These are phyloP conservation scores for Eira barbara DNA, from an alignment of 2,113 vertebrate species.

Conservation along the genomic window DNA sequence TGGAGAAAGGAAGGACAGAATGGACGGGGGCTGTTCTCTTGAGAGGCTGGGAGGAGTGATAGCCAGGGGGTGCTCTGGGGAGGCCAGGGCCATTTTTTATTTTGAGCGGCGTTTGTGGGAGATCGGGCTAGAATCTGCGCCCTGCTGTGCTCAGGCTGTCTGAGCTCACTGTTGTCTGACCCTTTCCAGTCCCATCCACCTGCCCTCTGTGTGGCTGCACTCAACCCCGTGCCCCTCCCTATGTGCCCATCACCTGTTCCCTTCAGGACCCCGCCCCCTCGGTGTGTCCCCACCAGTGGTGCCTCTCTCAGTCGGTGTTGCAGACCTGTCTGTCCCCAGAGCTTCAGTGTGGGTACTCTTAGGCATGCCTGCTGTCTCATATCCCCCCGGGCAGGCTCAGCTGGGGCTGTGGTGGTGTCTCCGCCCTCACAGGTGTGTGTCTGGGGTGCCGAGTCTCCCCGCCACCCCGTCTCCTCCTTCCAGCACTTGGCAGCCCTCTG, in stretches of 20 bases:
- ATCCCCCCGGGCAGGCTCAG: no score
- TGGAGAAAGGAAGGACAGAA: not conserved
- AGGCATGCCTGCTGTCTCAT: not conserved
- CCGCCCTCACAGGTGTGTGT: not conserved
- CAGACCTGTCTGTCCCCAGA: not conserved
- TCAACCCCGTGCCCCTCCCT: not conserved
- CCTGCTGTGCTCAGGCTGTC: not conserved
- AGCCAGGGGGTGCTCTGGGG: not conserved
- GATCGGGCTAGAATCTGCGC: not conserved
- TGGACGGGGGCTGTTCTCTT: not conserved
- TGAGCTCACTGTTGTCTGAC: not conserved
- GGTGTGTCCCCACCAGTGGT: not conserved
- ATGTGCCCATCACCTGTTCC: fast-evolving
- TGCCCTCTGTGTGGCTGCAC: not conserved
- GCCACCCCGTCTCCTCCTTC: not conserved
- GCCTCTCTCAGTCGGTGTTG: not conserved
- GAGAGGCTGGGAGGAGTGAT: not conserved
- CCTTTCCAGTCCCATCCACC: not conserved
- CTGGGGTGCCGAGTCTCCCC: not conserved
- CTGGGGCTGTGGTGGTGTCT: fast-evolving
- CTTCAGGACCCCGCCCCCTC: not conserved
- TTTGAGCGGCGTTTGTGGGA: not conserved
- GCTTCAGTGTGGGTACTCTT: fast-evolving
- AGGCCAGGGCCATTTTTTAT: not conserved
- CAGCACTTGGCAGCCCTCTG: not conserved